phyloP scores from a whole-genome alignment of 2,113 vertebrate species.

The Gallinago undulata region DNA sequence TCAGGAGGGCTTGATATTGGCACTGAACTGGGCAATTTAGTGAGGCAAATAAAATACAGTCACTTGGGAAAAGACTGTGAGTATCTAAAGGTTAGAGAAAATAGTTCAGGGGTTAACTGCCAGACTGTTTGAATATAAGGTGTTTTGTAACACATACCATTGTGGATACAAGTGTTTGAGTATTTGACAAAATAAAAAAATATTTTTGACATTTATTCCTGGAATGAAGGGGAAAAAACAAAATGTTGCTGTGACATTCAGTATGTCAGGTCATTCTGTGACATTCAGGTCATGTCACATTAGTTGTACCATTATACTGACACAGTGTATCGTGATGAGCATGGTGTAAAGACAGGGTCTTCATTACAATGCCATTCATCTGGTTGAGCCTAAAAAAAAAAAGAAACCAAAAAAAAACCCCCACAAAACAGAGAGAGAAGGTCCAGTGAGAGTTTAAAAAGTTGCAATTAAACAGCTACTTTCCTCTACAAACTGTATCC shows the following conservation, averaged over 20 bases:
- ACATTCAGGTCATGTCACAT: background rate
- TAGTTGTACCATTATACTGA: background rate
- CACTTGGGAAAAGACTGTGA: background rate
- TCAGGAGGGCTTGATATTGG: background rate
- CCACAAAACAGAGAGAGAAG: rapidly evolving
- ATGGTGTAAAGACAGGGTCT: background rate
- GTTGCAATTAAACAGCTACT: background rate
- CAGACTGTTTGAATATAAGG: background rate
- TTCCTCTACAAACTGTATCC: background rate
- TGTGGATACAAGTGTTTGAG: background rate
- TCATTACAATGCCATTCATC: background rate
- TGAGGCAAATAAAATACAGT: background rate
- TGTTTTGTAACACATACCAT: background rate
- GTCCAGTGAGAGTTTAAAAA: background rate
- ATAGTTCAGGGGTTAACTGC: background rate
- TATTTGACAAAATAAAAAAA: slow-evolving; percentile 21
- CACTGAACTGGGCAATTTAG: background rate
- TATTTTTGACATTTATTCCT: background rate
- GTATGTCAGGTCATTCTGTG: background rate
- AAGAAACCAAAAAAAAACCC: too few relatives aligned
- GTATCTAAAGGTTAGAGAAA: slow-evolving; percentile 5
- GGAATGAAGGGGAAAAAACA: background rate
- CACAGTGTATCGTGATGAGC: background rate
- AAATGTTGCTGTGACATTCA: background rate
- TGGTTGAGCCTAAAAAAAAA: background rate